These are phyloP conservation scores for Carabus problematicus DNA, from an alignment of 2,888 invertebrate species.

Conservation along the genomic window DNA sequence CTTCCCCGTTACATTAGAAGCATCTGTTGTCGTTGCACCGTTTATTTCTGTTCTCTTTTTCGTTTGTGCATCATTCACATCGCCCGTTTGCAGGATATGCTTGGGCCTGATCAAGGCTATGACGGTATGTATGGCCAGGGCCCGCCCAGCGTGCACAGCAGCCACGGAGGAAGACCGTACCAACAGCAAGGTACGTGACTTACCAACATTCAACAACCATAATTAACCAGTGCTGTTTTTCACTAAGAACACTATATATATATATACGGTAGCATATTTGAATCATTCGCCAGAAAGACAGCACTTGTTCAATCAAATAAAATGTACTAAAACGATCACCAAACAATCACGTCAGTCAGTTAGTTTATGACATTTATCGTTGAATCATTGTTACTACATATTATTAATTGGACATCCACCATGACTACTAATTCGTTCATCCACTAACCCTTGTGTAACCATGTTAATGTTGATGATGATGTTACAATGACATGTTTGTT, in stretches of 20 bases:
- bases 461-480: neutral
- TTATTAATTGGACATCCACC: neutral
- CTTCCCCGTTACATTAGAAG: conserved; percentile 1
- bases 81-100: conserved; percentile 76
- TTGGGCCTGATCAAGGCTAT: conserved; percentile 90
- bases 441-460: neutral
- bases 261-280: too few species aligned
- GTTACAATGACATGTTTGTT: conserved; percentile 35
- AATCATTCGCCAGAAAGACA: too few species aligned
- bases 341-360: too few species aligned
- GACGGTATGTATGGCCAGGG: conserved; percentile 93
- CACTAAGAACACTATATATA: too few species aligned
- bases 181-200: conserved; percentile 83
- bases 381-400: too few species aligned
- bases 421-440: conserved; percentile 1
- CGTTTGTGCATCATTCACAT: conserved; percentile 58
- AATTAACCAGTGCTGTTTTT: neutral
- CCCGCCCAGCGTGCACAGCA: conserved; percentile 85
- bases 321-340: too few species aligned
- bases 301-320: too few species aligned
- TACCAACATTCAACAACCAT: neutral
- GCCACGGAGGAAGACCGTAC: conserved; percentile 78
- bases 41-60: conserved; percentile 53
- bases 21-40: conserved; percentile 12
- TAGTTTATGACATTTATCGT: too few species aligned